Evolutionary conservation across 2,797 vertebrate species (phyloP), one percentile per base, ranked within the genome.

Genomic region (Microctenopoma steveboyesi): DNA sequence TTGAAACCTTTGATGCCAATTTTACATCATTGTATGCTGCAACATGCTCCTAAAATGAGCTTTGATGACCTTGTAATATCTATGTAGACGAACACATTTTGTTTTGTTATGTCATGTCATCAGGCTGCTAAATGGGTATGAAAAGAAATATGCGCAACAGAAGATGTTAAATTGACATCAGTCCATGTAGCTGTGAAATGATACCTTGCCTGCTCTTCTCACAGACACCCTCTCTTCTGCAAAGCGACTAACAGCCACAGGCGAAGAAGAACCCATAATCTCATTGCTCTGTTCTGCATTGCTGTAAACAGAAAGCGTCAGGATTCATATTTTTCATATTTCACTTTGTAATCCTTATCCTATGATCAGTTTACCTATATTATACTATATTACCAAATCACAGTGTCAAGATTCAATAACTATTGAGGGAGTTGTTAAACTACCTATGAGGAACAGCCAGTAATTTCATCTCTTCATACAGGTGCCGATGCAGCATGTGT

Each of bases 401-500:
- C 10, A 12, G 46, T 10, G 16, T 37, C 13, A 37, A 13, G 47
- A 27, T 7, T 9, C 9, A 28, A 22, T 14, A 22, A 1, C 2
- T 50, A 49, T 14, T 27, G 7, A 7, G 45, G 30, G 5, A n/a
- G 5, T 35, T 58, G 58, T 47, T 9, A 30, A 56, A 77, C 64
- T 73, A 95, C 95, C 87, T 92, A 76, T 88, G 86, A 0, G 92
- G 83, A 39, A 86, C 81, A 40, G 94, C 69, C 7, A 96, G 70
- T 4, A 89, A 74, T 11, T 92, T 95, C 90, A 96, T 93, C 86
- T 96, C 95, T 65, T 96, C 94, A 0, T 91, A 93, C 45, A 96
- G 92, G 78, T 96, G 95, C 2, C 93, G 90, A 46, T 94, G 91
- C 60, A 96, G 89, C 90, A 95, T 95, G 84, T 94, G 95, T 75